phyloP scores from a whole-genome alignment of 2,888 invertebrate genomes.

The Pyrochroa serraticornis region DNA sequence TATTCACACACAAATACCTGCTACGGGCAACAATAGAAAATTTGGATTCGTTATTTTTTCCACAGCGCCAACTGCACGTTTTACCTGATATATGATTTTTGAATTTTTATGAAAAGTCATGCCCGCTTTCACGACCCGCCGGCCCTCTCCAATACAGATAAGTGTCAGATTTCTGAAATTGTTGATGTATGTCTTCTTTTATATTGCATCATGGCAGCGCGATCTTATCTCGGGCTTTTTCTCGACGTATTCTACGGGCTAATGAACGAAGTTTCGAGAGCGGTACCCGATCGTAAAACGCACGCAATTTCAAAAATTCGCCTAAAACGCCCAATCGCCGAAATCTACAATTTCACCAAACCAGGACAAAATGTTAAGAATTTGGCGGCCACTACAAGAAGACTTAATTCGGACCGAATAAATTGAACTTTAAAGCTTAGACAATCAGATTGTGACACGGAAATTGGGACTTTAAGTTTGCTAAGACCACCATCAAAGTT shows the following conservation, averaged over 20 bases:
- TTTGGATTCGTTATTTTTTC: constrained; percentile 46
- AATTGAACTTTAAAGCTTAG: no score
- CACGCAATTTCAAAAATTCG: no score
- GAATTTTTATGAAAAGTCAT: constrained; percentile 52
- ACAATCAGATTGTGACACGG: no score
- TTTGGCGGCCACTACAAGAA: no score
- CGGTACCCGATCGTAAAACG: no score
- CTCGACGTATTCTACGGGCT: not conserved
- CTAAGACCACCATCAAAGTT: no score
- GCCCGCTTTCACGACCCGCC: constrained; percentile 36
- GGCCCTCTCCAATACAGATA: constrained; percentile 32
- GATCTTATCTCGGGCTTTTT: constrained; percentile 2
- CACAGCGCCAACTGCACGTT: constrained; percentile 37
- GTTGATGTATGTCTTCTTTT: constrained; percentile 32
- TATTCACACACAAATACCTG: constrained; percentile 54
- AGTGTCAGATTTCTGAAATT: constrained; percentile 28
- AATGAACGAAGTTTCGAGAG: no score
- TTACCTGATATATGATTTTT: constrained; percentile 50
- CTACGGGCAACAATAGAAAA: constrained; percentile 47
- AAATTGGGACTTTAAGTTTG: no score
- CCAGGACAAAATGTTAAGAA: no score
- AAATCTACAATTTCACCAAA: no score
- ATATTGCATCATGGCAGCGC: constrained; percentile 8
- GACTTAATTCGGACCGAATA: no score
- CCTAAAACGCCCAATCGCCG: no score